These are phyloP conservation scores for Onychorhynchus coronatus DNA, from an alignment of 2,113 vertebrate genomes.

Conservation along the genomic window DNA sequence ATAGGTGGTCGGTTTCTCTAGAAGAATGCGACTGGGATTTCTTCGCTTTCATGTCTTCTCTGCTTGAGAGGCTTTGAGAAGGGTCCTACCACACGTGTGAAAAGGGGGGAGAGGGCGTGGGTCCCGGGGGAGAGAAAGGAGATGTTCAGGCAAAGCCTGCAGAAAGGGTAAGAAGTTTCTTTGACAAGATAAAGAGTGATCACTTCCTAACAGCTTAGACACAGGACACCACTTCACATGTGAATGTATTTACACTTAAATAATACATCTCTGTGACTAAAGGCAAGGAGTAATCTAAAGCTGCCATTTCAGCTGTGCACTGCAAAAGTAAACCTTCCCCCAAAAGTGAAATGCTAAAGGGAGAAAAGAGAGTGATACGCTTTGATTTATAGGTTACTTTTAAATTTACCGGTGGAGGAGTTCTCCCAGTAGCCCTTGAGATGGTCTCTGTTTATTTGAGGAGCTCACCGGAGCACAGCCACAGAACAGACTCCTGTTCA, in stretches of 20 bases:
- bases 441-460: conserved; percentile 45
- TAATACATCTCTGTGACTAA: neutral
- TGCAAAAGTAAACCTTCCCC: neutral
- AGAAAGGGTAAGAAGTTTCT: neutral
- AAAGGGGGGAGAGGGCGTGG: neutral
- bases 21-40: neutral
- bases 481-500: neutral
- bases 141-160: neutral
- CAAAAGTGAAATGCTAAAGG: neutral
- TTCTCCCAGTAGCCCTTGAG: neutral
- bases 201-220: neutral
- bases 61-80: neutral
- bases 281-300: conserved; percentile 1
- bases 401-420: neutral
- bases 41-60: neutral
- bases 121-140: neutral
- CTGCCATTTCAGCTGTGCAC: neutral
- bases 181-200: neutral
- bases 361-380: neutral
- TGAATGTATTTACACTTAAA: neutral
- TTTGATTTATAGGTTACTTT: conserved; percentile 25
- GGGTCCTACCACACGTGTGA: neutral
- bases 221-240: neutral
- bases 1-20: conserved; percentile 4
- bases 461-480: neutral